These are phyloP conservation scores for Tineola bisselliella DNA, from an alignment of 2,888 invertebrate genomes.

Conservation along the genomic window DNA sequence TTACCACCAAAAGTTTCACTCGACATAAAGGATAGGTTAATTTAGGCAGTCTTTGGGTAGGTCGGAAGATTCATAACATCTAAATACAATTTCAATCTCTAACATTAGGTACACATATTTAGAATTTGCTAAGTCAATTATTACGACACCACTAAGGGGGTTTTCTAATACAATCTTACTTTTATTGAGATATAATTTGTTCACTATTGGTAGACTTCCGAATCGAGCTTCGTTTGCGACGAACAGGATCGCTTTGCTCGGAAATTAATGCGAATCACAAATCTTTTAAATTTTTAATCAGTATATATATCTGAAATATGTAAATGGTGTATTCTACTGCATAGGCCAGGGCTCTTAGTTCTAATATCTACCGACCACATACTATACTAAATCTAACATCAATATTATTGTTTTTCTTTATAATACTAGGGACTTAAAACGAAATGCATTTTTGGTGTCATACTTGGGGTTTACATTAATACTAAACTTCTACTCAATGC, in stretches of 20 bases:
- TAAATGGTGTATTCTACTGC: background rate
- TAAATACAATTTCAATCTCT: conserved; percentile 28
- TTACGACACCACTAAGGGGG: no score
- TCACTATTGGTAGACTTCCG: no score
- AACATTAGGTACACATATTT: background rate
- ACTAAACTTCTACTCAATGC: background rate
- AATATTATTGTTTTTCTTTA: conserved; percentile 23
- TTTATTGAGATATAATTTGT: no score
- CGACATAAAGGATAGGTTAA: conserved; percentile 39
- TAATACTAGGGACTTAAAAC: background rate
- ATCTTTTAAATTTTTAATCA: no score
- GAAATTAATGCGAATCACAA: no score
- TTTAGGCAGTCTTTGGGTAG: conserved; percentile 69
- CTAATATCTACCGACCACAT: conserved; percentile 51
- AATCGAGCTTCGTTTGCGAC: no score
- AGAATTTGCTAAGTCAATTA: background rate
- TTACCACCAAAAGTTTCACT: conserved; percentile 1
- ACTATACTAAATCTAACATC: conserved; percentile 52
- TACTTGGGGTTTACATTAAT: background rate
- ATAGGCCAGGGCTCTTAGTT: background rate
- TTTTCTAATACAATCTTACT: no score
- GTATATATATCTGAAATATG: no score
- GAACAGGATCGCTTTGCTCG: no score
- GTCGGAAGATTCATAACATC: conserved; percentile 65
- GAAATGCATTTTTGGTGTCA: background rate